Percentiles rank a stretch among this genome's conserved stretches.
phyloP scores from a whole-genome alignment of 2,888 invertebrate species.

The Ceraclea dissimilis region DNA sequence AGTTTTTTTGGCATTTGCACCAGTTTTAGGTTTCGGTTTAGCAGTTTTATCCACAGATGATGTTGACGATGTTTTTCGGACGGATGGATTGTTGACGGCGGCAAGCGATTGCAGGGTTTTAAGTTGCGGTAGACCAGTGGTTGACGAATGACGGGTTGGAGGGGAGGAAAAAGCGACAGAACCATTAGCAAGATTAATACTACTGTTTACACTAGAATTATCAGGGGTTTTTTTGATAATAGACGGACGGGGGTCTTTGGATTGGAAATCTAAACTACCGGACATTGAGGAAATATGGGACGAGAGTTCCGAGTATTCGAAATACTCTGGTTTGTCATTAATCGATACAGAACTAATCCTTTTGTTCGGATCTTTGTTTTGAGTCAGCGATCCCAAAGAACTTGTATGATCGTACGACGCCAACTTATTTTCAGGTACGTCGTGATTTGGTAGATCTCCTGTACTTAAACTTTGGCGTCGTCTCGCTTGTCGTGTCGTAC shows the following conservation, averaged over 20 bases:
- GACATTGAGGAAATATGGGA: neutral
- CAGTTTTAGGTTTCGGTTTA: slow-evolving; percentile 33
- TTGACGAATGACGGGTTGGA: slow-evolving; percentile 32
- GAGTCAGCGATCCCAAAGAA: slow-evolving; percentile 9
- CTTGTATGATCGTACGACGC: slow-evolving; percentile 11
- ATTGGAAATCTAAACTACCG: slow-evolving; percentile 8
- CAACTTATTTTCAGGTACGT: slow-evolving; percentile 5
- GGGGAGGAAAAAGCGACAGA: slow-evolving; percentile 51
- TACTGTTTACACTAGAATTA: slow-evolving; percentile 38
- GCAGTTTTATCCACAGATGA: slow-evolving; percentile 26
- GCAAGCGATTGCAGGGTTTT: slow-evolving; percentile 24
- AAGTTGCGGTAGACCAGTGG: slow-evolving; percentile 26
- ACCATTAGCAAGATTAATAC: slow-evolving; percentile 54
- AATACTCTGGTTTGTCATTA: slow-evolving; percentile 27
- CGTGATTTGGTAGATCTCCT: slow-evolving; percentile 15
- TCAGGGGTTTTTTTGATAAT: slow-evolving; percentile 25
- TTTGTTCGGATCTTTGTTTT: neutral
- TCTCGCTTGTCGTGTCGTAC: neutral
- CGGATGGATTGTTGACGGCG: slow-evolving; percentile 11
- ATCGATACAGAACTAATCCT: slow-evolving; percentile 25
- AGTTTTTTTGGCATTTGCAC: slow-evolving; percentile 25
- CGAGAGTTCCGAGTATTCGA: slow-evolving; percentile 22
- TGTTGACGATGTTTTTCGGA: slow-evolving; percentile 7
- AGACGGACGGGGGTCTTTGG: slow-evolving; percentile 18
- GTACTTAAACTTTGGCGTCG: slow-evolving; percentile 20